Base-by-base conservation (phyloP, 1,140 invertebrate species). In the Ectropis grisescens region DNA sequence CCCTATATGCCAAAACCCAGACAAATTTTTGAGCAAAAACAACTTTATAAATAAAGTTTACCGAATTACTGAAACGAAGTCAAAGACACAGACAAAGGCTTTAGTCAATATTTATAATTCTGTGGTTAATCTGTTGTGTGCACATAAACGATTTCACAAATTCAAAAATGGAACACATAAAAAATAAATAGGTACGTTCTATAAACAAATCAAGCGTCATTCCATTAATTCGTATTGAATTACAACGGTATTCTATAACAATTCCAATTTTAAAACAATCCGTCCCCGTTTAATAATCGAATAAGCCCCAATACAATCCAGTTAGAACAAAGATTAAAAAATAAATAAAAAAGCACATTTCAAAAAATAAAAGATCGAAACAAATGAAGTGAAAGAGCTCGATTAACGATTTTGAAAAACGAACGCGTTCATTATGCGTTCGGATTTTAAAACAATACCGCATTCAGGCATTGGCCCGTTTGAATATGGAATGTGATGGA, bases 171-270 rank as follows among this genome's bases (percentile, higher is more conserved):
- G n/a, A n/a, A n/a, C n/a, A n/a, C n/a, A n/a, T n/a, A n/a, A n/a
- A n/a, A n/a, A n/a, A n/a, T n/a, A n/a, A n/a, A n/a, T n/a, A n/a
- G n/a, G n/a, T n/a, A n/a, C n/a, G n/a, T n/a, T n/a, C n/a, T n/a
- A 34, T n/a, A 29, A 13, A 35, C 13, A 41, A 35, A 30, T 35
- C 32, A 12, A 26, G 15, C 46, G 49, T 41, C 4, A 40, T 58
- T 54, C 67, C 64, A 60, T 72, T 81, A 78, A 81, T 76, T 72
- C 72, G 58, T 81, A 81, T 81, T 74, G 72, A 78, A 58, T 81
- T 78, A 62, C 75, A 54, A 50, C 39, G 40, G 40, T 33, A 32
- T 49, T 47, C 35, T 53, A 50, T 41, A 41, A 71, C 65, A 71
- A 72, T 67, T 61, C 60, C 47, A 49, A 55, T 47, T 56, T 52